Base-by-base conservation (phyloP, 2,888 invertebrate species). In the Yponomeuta sedellus region DNA sequence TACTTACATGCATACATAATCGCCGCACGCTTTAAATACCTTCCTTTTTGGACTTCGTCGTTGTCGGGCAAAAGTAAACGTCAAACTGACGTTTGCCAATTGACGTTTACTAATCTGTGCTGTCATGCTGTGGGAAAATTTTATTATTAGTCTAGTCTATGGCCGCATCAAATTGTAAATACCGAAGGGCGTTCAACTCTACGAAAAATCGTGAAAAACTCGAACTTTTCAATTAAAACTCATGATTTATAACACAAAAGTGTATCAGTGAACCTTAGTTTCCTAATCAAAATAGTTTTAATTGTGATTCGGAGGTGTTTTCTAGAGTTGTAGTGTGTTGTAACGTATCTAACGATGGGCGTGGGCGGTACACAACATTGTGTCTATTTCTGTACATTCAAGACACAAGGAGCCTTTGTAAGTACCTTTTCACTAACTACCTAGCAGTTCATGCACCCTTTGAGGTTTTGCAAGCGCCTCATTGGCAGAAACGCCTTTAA, bases 331-430 rank as follows among this genome's bases (percentile, higher is more conserved):
- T 67, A 39, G n/a, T 10, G 57, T 58, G 39, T 34, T 62, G 66
- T 40, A 57, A 28, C 64, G 44, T 12, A 16, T 3, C 16, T 12
- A 8, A 34, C 70, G 70, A 67, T 79, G 83, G 86, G 86, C 82
- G 86, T 84, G 67, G 61, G 34, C 44, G 4, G n/a, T 39, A 25
- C 34, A 56, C 65, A 65, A 20, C 11, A 20, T 59, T 22, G 59
- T 59, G 19, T 59, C 59, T 59, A 59, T 59, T 59, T 59, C 59
- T 59, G 59, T 59, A 59, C 59, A 25, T 59, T 59, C 12, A 22
- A 11, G 59, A 59, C 59, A 20, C 22, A 12, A 12, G 59, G 25
- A 20, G 20, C 10, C 22, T 25, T 22, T 59, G 59, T 59, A 59
- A 59, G 59, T 59, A 10, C 25, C 59, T 59, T 59, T 12, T 11